These are phyloP conservation scores for Cyprinella venusta DNA, from an alignment of 2,797 vertebrate genomes.

Conservation along the genomic window DNA sequence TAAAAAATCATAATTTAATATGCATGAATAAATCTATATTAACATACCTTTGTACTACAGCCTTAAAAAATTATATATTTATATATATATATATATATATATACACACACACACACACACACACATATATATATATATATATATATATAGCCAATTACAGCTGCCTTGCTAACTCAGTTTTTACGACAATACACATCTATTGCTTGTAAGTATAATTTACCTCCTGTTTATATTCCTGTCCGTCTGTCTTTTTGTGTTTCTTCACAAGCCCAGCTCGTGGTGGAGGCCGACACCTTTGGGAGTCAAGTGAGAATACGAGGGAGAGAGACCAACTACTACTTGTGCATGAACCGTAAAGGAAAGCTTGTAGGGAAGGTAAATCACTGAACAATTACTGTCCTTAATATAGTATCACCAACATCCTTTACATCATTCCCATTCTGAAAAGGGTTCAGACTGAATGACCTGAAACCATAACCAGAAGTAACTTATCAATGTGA, in stretches of 20 bases:
- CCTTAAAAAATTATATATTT: no score
- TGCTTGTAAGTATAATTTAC: background rate
- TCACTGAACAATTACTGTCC: background rate
- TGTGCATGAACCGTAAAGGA: conserved; percentile 89
- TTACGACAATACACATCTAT: conserved; percentile 14
- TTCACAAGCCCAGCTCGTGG: conserved; percentile 89
- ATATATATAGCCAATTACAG: no score
- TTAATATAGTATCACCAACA: background rate
- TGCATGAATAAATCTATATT: background rate
- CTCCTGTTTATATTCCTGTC: conserved; percentile 40
- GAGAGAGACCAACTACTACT: conserved; percentile 88
- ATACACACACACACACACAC: no score
- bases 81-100: no score
- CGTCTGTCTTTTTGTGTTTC: conserved; percentile 58
- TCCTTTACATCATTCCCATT: background rate
- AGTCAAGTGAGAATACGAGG: conserved; percentile 91
- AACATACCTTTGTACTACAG: background rate
- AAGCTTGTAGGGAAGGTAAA: conserved; percentile 89
- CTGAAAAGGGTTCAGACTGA: background rate
- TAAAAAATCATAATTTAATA: no score
- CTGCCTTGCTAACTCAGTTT: no score
- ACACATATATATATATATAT: no score
- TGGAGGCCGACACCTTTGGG: conserved; percentile 90
- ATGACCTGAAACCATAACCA: background rate
- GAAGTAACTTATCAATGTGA: background rate